A percentile compares a stretch with the other conserved stretches of the same genome.
Evolutionary conservation across 1,140 invertebrate species (phyloP).

Genomic region (Ostrea denselamellosa): DNA sequence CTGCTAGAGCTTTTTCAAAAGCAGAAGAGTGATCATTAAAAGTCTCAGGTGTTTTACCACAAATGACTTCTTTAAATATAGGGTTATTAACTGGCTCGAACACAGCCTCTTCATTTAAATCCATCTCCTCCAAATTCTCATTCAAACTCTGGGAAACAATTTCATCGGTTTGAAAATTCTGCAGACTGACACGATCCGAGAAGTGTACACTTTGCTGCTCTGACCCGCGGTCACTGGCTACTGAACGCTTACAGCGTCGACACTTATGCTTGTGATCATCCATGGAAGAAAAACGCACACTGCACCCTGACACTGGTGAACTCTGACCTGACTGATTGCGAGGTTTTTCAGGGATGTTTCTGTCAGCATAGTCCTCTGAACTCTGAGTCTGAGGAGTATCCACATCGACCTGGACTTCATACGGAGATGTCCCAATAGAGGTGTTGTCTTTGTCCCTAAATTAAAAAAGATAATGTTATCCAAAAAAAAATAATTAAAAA

Average conservation of each 20-base stretch:
- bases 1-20: slow-evolving; percentile 53
- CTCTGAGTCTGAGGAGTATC: slow-evolving; percentile 43
- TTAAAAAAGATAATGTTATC: slow-evolving; percentile 18
- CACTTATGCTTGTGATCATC: slow-evolving; percentile 57
- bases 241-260: slow-evolving; percentile 50
- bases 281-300: slow-evolving; percentile 57
- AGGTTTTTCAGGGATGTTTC: slow-evolving; percentile 34
- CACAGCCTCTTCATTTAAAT: slow-evolving; percentile 34
- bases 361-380: slow-evolving; percentile 51
- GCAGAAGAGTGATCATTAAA: slow-evolving; percentile 44
- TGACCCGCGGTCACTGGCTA: slow-evolving; percentile 50
- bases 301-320: slow-evolving; percentile 66
- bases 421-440: slow-evolving; percentile 56
- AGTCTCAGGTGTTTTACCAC: slow-evolving; percentile 17
- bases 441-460: slow-evolving; percentile 61
- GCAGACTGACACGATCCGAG: slow-evolving; percentile 64
- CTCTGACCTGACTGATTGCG: slow-evolving; percentile 63
- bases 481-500: too few relatives aligned
- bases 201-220: slow-evolving; percentile 65
- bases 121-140: slow-evolving; percentile 55
- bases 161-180: slow-evolving; percentile 62
- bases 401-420: slow-evolving; percentile 62
- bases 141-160: slow-evolving; percentile 59
- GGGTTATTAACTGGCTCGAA: slow-evolving; percentile 33
- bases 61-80: slow-evolving; percentile 15